A percentile compares a stretch with the other conserved stretches of the same genome.
Conservation (phyloP, 2,797 vertebrate species). For the Podarcis lilfordi region DNA sequence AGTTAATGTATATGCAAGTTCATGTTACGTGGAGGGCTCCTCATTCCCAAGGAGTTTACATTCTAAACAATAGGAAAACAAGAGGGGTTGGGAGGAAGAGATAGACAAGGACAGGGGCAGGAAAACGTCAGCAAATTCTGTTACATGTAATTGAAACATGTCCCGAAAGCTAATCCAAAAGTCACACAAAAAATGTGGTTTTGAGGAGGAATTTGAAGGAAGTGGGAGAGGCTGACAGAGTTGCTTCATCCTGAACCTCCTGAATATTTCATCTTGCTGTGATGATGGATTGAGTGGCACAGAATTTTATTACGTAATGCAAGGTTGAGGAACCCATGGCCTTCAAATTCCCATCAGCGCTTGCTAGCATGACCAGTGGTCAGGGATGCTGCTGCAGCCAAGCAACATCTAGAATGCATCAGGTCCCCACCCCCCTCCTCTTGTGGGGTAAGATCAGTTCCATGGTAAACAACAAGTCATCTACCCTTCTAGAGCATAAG, state of each 20-base stretch:
- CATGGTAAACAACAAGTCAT: neutral
- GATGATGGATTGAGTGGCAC: neutral
- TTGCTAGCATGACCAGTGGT: too few species aligned
- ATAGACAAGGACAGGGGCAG: neutral
- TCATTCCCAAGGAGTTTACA: neutral
- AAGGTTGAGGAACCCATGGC: too few species aligned
- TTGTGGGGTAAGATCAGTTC: neutral
- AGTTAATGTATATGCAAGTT: neutral
- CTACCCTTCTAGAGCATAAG: neutral
- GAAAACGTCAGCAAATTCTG: neutral
- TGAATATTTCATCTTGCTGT: neutral
- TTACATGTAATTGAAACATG: neutral
- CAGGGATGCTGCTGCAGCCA: too few species aligned
- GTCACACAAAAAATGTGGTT: neutral
- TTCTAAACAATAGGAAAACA: neutral
- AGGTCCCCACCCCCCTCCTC: too few species aligned
- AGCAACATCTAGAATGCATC: too few species aligned
- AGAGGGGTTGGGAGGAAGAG: neutral
- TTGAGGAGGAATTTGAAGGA: too few species aligned
- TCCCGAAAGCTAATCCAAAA: neutral
- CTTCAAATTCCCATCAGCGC: too few species aligned
- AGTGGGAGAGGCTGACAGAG: neutral
- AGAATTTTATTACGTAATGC: neutral
- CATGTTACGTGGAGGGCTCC: neutral
- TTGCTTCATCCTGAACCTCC: neutral